Evolutionary conservation across 2,113 vertebrate species (phyloP).

Genomic region (Panthera uncia): DNA sequence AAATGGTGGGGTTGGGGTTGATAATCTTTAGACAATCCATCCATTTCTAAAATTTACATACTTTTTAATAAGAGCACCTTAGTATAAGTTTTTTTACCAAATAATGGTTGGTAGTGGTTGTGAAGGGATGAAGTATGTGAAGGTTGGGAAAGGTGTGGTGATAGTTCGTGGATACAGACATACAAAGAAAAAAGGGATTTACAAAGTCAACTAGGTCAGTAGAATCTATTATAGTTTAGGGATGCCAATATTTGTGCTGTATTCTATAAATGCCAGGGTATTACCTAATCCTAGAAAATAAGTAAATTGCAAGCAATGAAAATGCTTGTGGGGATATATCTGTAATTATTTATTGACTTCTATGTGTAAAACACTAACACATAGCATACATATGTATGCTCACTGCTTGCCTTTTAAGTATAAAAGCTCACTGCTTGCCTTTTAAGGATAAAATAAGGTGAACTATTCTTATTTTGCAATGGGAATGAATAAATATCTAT

Average conservation of each 20-base stretch:
- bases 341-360: background rate
- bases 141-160: background rate
- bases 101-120: background rate
- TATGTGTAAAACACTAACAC: background rate
- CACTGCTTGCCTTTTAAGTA: background rate
- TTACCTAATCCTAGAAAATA: background rate
- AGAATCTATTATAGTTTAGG: background rate
- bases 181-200: background rate
- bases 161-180: background rate
- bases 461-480: background rate
- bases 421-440: background rate
- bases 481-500: background rate
- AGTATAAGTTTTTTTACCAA: background rate
- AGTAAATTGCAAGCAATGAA: background rate
- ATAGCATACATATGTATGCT: background rate
- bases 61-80: background rate
- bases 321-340: background rate
- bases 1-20: background rate
- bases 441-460: background rate
- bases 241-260: background rate
- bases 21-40: background rate
- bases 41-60: background rate
- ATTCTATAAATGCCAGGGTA: background rate
- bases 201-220: background rate
- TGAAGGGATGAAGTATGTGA: background rate